phyloP scores from a whole-genome alignment of 1,140 invertebrate species.

The Thaumetopoea pityocampa region DNA sequence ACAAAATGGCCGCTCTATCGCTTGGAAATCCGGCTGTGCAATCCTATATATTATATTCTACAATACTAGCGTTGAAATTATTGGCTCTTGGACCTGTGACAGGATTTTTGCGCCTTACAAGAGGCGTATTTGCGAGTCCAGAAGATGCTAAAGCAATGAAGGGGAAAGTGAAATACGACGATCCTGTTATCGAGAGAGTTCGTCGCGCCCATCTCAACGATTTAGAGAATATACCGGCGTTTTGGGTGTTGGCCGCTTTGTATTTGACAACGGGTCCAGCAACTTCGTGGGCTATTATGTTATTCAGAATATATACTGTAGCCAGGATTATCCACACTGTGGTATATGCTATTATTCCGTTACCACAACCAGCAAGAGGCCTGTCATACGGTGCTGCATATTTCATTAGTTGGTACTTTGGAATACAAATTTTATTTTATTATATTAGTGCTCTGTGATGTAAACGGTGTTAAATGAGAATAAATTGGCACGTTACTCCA shows the following conservation, averaged over 20 bases:
- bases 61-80: too few species aligned
- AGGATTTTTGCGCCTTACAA: too few species aligned
- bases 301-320: slow-evolving; percentile 77
- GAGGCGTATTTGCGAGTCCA: too few species aligned
- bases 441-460: too few species aligned
- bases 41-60: too few species aligned
- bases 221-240: slow-evolving; percentile 82
- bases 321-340: slow-evolving; percentile 78
- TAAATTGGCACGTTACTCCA: too few species aligned
- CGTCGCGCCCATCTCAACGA: slow-evolving; percentile 81
- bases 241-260: slow-evolving; percentile 77
- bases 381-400: slow-evolving; percentile 54
- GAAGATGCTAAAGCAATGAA: slow-evolving; percentile 47
- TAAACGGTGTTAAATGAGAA: too few species aligned
- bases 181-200: slow-evolving; percentile 70
- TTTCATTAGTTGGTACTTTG: too few species aligned
- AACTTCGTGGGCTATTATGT: slow-evolving; percentile 57
- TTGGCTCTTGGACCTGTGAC: too few species aligned
- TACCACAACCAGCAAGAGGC: slow-evolving; percentile 78
- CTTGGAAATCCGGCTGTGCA: too few species aligned
- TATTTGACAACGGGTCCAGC: slow-evolving; percentile 78
- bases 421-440: too few species aligned
- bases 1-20: too few species aligned
- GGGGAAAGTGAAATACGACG: slow-evolving; percentile 59
- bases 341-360: slow-evolving; percentile 76